phyloP scores from a whole-genome alignment of 2,888 invertebrate species.

The Diarsia mendica region DNA sequence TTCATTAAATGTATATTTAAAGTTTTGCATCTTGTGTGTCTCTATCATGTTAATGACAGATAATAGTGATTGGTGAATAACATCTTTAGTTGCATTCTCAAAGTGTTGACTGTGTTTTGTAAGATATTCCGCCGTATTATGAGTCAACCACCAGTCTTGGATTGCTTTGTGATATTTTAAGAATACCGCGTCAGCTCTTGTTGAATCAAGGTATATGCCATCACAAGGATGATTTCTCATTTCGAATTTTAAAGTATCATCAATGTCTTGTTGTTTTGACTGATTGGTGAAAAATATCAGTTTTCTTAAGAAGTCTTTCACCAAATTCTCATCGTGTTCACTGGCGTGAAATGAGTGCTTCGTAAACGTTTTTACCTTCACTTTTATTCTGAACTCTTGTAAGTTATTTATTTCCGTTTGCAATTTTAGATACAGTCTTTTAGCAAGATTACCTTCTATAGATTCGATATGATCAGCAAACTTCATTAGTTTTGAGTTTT shows the following conservation, averaged over 20 bases:
- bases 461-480: neutral
- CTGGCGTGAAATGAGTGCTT: neutral
- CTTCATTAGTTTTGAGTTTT: neutral
- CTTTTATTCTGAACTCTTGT: neutral
- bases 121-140: neutral
- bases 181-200: neutral
- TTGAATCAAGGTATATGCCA: neutral
- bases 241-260: neutral
- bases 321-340: neutral
- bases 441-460: slow-evolving; percentile 1
- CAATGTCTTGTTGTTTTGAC: neutral
- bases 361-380: neutral
- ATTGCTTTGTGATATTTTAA: slow-evolving; percentile 9
- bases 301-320: neutral
- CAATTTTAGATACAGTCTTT: neutral
- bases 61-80: neutral
- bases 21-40: neutral
- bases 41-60: neutral
- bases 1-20: neutral
- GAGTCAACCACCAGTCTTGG: slow-evolving; percentile 3
- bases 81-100: neutral
- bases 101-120: slow-evolving; percentile 7
- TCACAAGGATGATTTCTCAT: neutral
- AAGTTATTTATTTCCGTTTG: neutral
- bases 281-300: neutral